Percentiles rank a stretch among this genome's conserved stretches.
These are phyloP conservation scores for Triplophysa bombifrons DNA, from an alignment of 2,797 vertebrate species.

Conservation along the genomic window DNA sequence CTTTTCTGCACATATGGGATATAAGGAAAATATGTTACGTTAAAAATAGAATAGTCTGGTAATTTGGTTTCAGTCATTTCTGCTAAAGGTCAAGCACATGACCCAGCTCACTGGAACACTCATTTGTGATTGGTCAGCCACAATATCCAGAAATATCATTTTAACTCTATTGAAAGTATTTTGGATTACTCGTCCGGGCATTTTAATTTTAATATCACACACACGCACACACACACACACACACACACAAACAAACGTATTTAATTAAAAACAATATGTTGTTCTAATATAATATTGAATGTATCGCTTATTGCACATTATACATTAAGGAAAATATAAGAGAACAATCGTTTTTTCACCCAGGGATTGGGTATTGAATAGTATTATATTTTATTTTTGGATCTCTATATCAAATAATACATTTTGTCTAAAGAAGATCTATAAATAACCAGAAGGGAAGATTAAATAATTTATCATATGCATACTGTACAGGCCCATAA, in stretches of 20 bases:
- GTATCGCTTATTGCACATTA: no score
- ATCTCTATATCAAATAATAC: background rate
- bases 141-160: background rate
- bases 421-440: background rate
- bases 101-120: background rate
- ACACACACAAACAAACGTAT: no score
- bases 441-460: background rate
- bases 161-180: no score
- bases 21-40: background rate
- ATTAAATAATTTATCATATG: background rate
- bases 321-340: no score
- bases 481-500: background rate
- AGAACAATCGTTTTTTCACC: no score
- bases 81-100: background rate
- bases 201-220: no score
- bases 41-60: background rate
- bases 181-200: no score
- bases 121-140: background rate
- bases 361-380: no score
- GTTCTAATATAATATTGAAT: background rate
- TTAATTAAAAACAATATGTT: no score
- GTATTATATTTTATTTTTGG: background rate
- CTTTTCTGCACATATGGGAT: background rate
- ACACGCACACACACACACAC: no score
- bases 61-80: background rate